phyloP scores from a whole-genome alignment of 2,113 vertebrate species.

The Apteryx mantelli region DNA sequence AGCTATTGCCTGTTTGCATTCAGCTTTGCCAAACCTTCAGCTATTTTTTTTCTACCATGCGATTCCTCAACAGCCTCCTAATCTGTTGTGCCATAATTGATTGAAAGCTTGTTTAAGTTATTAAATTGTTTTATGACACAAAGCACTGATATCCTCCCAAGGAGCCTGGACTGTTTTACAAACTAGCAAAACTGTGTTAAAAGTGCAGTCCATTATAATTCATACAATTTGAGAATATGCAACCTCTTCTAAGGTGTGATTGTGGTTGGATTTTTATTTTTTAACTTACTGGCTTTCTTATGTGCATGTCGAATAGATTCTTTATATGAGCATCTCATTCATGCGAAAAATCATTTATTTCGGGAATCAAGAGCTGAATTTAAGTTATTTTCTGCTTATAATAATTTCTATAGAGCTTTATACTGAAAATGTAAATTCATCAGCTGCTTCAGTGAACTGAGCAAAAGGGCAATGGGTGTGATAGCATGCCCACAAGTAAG shows the following conservation, averaged over 20 bases:
- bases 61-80: neutral
- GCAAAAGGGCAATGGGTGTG: neutral
- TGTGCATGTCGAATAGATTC: conserved; percentile 32
- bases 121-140: neutral
- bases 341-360: conserved; percentile 47
- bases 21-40: neutral
- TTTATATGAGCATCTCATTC: conserved; percentile 20
- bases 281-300: neutral
- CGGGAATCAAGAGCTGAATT: neutral
- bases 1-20: neutral
- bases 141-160: neutral
- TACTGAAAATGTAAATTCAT: neutral
- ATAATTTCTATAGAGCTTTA: neutral
- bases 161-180: neutral
- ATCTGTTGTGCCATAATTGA: neutral
- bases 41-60: neutral
- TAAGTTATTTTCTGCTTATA: neutral
- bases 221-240: neutral
- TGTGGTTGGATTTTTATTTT: neutral
- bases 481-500: neutral
- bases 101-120: neutral
- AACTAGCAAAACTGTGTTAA: neutral
- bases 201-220: neutral
- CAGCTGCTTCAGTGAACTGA: neutral
- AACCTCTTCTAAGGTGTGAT: neutral